Percentiles rank a stretch among this genome's conserved stretches.
Conservation (phyloP, 2,888 invertebrate genomes). For the Caenorhabditis sp. region DNA sequence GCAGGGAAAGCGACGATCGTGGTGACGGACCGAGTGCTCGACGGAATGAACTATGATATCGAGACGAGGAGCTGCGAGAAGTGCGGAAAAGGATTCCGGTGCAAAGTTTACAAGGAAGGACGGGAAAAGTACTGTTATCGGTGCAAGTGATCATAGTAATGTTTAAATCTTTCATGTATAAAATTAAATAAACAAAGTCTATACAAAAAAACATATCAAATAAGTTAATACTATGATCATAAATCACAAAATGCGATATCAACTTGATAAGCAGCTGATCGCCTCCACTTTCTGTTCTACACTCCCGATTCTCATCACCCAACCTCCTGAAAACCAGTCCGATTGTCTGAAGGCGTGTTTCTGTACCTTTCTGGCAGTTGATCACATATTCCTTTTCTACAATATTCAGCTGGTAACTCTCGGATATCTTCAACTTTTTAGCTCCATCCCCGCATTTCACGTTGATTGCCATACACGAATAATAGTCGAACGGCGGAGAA, state of each 20-base stretch:
- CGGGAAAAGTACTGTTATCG: conserved; percentile 23
- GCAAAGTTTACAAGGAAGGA: conserved; percentile 32
- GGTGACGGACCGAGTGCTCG: conserved; percentile 29
- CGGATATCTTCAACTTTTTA: conserved; percentile 11
- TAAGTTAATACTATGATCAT: too few relatives aligned
- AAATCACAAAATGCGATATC: not conserved
- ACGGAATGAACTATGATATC: conserved; percentile 36
- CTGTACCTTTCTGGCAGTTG: conserved; percentile 25
- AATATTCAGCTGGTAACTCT: not conserved
- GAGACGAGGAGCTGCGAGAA: conserved; percentile 42
- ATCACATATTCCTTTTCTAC: conserved; percentile 12
- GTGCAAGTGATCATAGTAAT: conserved; percentile 12
- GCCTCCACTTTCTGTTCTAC: conserved; percentile 16
- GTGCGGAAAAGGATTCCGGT: conserved; percentile 38
- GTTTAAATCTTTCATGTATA: not conserved
- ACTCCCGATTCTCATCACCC: conserved; percentile 1
- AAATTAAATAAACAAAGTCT: conserved; percentile 3
- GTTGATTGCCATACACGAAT: conserved; percentile 15
- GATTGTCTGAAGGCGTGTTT: not conserved
- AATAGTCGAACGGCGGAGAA: conserved; percentile 28
- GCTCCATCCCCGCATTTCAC: conserved; percentile 25
- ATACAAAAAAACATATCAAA: too few relatives aligned
- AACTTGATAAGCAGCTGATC: conserved; percentile 20
- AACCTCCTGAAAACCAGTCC: conserved; percentile 10
- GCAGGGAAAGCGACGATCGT: conserved; percentile 28